Percentiles rank a stretch among this genome's conserved stretches.
phyloP scores from a whole-genome alignment of 2,797 vertebrate species.

The Anabacerthia variegaticeps region DNA sequence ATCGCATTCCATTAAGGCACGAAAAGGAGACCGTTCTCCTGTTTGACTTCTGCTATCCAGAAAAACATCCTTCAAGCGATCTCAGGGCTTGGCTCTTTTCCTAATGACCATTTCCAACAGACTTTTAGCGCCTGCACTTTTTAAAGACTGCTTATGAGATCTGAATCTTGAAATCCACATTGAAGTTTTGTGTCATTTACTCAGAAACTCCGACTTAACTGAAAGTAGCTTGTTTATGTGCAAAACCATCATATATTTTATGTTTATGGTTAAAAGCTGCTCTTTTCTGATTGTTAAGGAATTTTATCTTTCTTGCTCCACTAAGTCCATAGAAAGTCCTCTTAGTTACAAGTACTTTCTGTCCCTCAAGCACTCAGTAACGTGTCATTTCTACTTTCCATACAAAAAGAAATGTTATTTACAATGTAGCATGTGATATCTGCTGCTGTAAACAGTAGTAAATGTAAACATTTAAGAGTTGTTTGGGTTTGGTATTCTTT shows the following conservation, averaged over 20 bases:
- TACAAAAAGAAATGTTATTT: background rate
- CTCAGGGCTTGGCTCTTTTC: background rate
- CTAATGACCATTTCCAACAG: background rate
- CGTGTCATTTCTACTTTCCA: background rate
- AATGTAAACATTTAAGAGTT: background rate
- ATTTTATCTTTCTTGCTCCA: background rate
- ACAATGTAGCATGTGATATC: background rate
- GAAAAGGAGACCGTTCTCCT: background rate
- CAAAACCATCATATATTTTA: background rate
- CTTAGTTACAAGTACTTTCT: background rate
- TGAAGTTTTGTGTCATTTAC: background rate
- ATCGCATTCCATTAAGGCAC: background rate
- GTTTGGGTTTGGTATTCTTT: background rate
- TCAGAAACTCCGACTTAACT: background rate
- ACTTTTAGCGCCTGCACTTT: background rate
- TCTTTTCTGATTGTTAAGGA: background rate
- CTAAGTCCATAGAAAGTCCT: background rate
- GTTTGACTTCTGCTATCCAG: background rate
- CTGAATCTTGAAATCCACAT: background rate
- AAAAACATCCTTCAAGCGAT: background rate
- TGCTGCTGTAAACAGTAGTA: background rate
- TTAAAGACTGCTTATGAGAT: background rate
- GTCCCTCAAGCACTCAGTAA: background rate
- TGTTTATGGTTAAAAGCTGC: background rate
- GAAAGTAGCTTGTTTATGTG: background rate